Base-by-base conservation (phyloP, 2,113 vertebrate species). In the Odontesthes bonariensis region DNA sequence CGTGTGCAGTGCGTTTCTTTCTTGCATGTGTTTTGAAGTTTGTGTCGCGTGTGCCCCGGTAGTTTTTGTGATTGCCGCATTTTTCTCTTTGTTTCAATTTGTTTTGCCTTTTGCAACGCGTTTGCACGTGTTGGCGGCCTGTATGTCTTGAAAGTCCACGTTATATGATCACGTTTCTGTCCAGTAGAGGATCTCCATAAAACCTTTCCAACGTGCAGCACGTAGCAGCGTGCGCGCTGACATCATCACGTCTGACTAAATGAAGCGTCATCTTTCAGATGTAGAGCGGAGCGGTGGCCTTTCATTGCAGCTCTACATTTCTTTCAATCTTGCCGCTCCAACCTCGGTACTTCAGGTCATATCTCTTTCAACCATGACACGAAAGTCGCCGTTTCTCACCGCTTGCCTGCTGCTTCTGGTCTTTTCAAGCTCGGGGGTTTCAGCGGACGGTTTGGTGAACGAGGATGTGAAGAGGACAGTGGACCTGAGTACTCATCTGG, bases 391-490 rank as follows among this genome's bases (percentile, higher is more conserved):
- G 0, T 4, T 78, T 17, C 8, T 77, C 5, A 58, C 55, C 11
- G 62, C 64, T 0, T 82, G 79, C 42, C 17, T 94, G 81, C 62
- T 94, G 3, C 63, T 94, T 3, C 27, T 93, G 64, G 63, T 79
- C 9, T 87, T 83, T 8, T 76, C 91, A 33, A 31, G 85, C 4
- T 13, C 8, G 38, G 85, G 44, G 66, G 89, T 82, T 62, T 69
- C 82, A 0, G 91, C 92, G 12, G 86, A 94, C 59, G 92, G 91
- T 23, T 82, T 95, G 76, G 84, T 97, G 23, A 97, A 97, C 75
- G 97, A 98, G 56, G 98, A 99, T 1, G 97, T 95, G 77, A 95
- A 95, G 88, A 95, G 97, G 73, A 95, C 95, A 1, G 92, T 99
- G 87, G 97, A 99, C 66, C 91, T 99, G 73, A 93, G 96, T 89